Conservation (phyloP, 2,113 vertebrate species). For the Oncorhynchus kisutch region DNA sequence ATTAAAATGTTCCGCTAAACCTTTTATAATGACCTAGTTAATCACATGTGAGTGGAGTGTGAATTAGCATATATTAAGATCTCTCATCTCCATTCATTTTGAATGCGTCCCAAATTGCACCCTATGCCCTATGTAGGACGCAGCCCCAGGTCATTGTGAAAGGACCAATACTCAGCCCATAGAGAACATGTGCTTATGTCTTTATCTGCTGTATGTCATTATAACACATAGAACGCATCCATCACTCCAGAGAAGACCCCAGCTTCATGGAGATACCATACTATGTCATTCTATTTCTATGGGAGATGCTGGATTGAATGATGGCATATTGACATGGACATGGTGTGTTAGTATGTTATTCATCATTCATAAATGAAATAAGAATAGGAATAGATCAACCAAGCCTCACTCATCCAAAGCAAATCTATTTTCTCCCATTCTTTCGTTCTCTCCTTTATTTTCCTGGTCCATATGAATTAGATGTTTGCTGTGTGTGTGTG, state of each 20-base stretch:
- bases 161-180: slow-evolving; percentile 23
- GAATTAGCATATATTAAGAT: slow-evolving; percentile 11
- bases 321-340: neutral
- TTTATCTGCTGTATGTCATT: neutral
- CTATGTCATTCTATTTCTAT: too few relatives aligned
- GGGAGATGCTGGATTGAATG: slow-evolving; percentile 6
- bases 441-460: too few relatives aligned
- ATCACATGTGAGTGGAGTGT: neutral
- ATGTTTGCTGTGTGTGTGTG: too few relatives aligned
- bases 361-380: neutral
- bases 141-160: slow-evolving; percentile 8
- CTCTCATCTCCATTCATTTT: slow-evolving; percentile 4
- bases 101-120: too few relatives aligned
- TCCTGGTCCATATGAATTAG: too few relatives aligned
- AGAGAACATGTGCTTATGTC: neutral
- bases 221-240: slow-evolving; percentile 8
- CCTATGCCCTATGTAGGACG: too few relatives aligned
- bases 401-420: too few relatives aligned
- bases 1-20: too few relatives aligned
- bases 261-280: neutral
- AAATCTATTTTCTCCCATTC: too few relatives aligned
- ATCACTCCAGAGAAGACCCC: slow-evolving; percentile 8
- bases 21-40: too few relatives aligned
- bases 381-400: too few relatives aligned
- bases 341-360: slow-evolving; percentile 3